Percentiles rank a stretch among this genome's conserved stretches.
Evolutionary conservation across 2,113 vertebrate species (phyloP).

Genomic region (Aldabrachelys gigantea): DNA sequence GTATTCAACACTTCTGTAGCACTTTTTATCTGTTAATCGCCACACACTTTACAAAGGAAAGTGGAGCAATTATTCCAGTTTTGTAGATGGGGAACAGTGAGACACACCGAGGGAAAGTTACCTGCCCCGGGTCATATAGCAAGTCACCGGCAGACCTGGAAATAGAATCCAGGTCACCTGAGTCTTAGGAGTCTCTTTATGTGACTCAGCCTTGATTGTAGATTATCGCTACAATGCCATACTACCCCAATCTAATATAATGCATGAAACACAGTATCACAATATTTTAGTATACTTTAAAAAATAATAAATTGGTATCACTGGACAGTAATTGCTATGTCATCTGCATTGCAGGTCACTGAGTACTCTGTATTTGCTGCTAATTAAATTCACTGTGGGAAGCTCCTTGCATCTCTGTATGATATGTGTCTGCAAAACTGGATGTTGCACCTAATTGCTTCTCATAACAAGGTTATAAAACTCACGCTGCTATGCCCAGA

Average conservation of each 20-base stretch:
- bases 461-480: constrained; percentile 76
- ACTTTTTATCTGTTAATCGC: neutral
- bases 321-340: constrained; percentile 31
- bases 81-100: neutral
- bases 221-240: neutral
- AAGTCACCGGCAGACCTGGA: neutral
- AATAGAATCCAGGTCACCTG: rapidly evolving
- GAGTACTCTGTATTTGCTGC: constrained; percentile 53
- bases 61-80: neutral
- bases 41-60: neutral
- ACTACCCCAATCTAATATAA: neutral
- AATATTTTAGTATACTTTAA: constrained; percentile 43
- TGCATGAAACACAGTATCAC: neutral
- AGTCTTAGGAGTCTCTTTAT: neutral
- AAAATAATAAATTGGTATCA: neutral
- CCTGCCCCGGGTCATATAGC: neutral
- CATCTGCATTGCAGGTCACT: constrained; percentile 60
- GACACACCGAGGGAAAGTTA: neutral
- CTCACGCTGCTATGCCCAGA: constrained; percentile 1
- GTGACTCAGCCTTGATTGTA: neutral
- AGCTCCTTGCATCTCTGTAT: constrained; percentile 66
- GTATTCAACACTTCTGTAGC: neutral
- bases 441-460: constrained; percentile 75
- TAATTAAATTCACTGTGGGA: constrained; percentile 81
- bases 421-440: constrained; percentile 69